Percentiles rank a stretch among this genome's conserved stretches.
phyloP scores from a whole-genome alignment of 2,888 invertebrate genomes.

The Catocala fraxini region DNA sequence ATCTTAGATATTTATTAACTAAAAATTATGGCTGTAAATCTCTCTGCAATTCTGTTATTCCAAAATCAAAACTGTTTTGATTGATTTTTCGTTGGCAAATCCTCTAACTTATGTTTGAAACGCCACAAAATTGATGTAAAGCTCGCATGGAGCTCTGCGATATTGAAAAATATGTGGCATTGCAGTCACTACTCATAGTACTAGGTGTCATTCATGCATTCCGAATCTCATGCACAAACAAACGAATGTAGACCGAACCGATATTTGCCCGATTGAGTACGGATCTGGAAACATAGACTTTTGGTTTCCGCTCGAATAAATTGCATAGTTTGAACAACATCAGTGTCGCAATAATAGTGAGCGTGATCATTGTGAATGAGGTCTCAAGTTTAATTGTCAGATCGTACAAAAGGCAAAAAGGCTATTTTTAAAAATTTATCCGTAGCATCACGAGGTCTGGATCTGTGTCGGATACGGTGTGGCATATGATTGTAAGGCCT shows the following conservation, averaged over 20 bases:
- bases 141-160: slow-evolving; percentile 1
- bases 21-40: too few relatives aligned
- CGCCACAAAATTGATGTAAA: neutral
- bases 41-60: too few relatives aligned
- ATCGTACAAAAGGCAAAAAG: too few relatives aligned
- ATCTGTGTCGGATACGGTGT: too few relatives aligned
- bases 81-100: neutral
- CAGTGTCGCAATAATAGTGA: too few relatives aligned
- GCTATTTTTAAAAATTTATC: too few relatives aligned
- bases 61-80: neutral
- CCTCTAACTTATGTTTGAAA: neutral
- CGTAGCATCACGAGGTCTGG: too few relatives aligned
- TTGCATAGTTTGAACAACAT: neutral
- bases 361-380: too few relatives aligned
- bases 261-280: neutral
- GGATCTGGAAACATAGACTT: neutral
- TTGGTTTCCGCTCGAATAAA: neutral
- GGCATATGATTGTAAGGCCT: too few relatives aligned
- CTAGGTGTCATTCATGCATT: neutral
- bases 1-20: too few relatives aligned
- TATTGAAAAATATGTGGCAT: slow-evolving; percentile 16
- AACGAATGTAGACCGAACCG: neutral
- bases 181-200: neutral
- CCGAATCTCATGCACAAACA: slow-evolving; percentile 6
- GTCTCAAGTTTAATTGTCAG: too few relatives aligned